Percentiles rank a stretch among this genome's conserved stretches.
phyloP scores from a whole-genome alignment of 1,140 invertebrate species.

The Cyrtorhinus lividipennis region DNA sequence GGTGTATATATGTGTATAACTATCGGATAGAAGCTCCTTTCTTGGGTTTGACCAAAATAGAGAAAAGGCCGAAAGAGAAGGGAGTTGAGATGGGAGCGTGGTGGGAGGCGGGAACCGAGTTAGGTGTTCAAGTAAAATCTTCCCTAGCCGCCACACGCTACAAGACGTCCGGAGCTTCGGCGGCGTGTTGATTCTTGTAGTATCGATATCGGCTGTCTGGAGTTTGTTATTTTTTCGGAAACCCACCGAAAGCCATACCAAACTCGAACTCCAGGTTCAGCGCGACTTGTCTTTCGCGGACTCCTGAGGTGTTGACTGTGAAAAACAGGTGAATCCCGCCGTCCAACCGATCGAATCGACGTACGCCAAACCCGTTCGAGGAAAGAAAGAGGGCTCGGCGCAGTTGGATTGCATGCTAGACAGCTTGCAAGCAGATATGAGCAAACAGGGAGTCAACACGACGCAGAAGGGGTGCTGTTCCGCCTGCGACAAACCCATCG shows the following conservation, averaged over 20 bases:
- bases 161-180: background rate
- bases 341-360: constrained; percentile 45
- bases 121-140: background rate
- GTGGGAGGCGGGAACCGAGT: background rate
- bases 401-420: constrained; percentile 88
- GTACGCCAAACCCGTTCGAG: constrained; percentile 49
- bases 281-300: too few relatives aligned
- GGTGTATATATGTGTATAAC: background rate
- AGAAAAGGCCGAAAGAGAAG: constrained; percentile 17
- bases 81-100: background rate
- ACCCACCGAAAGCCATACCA: too few relatives aligned
- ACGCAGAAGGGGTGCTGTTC: constrained; percentile 97
- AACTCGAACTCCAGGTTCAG: too few relatives aligned
- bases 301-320: background rate
- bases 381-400: constrained; percentile 33
- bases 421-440: constrained; percentile 86
- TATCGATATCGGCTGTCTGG: too few relatives aligned
- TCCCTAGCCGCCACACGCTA: too few relatives aligned
- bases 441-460: constrained; percentile 90
- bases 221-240: too few relatives aligned
- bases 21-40: constrained; percentile 29
- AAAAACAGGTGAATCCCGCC: background rate
- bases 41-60: constrained; percentile 41
- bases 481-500: constrained; percentile 94
- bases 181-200: too few relatives aligned